A percentile compares a stretch with the other conserved stretches of the same genome.
Evolutionary conservation across 2,888 invertebrate genomes (phyloP).

Genomic region (Metellina segmentata): DNA sequence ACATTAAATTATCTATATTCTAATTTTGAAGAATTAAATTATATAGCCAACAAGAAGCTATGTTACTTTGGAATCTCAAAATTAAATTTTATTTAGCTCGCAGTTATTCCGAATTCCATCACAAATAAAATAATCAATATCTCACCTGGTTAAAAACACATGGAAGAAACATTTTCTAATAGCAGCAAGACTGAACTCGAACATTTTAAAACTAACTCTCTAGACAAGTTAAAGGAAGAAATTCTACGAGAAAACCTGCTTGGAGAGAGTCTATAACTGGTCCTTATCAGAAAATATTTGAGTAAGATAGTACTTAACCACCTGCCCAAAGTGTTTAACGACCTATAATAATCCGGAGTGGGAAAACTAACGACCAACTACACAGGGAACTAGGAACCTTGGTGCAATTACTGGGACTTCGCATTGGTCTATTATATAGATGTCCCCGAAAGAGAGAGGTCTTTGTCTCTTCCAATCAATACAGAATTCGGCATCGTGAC

Average conservation of each 20-base stretch:
- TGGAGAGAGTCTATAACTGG: background rate
- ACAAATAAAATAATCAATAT: background rate
- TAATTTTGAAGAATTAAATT: too few relatives aligned
- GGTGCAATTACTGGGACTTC: slow-evolving; percentile 63
- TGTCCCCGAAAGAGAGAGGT: slow-evolving; percentile 40
- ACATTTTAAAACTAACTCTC: slow-evolving; percentile 22
- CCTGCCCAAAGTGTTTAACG: slow-evolving; percentile 52
- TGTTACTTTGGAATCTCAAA: too few relatives aligned
- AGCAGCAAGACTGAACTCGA: slow-evolving; percentile 21
- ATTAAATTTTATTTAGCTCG: too few relatives aligned
- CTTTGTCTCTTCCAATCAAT: slow-evolving; percentile 71
- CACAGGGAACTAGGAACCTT: background rate
- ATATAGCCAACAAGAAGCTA: too few relatives aligned
- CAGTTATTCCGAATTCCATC: background rate
- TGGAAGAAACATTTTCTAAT: background rate
- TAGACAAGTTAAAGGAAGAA: background rate
- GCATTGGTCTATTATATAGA: slow-evolving; percentile 45
- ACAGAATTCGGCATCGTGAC: slow-evolving; percentile 66
- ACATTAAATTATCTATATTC: too few relatives aligned
- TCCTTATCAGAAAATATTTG: background rate
- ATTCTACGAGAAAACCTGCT: background rate
- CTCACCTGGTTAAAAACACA: background rate
- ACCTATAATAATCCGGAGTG: background rate
- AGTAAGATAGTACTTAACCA: slow-evolving; percentile 7
- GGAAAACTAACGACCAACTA: background rate